Percentiles rank a stretch among this genome's conserved stretches.
Evolutionary conservation across 2,888 invertebrate species (phyloP).

Genomic region (Petrophora chlorosata): DNA sequence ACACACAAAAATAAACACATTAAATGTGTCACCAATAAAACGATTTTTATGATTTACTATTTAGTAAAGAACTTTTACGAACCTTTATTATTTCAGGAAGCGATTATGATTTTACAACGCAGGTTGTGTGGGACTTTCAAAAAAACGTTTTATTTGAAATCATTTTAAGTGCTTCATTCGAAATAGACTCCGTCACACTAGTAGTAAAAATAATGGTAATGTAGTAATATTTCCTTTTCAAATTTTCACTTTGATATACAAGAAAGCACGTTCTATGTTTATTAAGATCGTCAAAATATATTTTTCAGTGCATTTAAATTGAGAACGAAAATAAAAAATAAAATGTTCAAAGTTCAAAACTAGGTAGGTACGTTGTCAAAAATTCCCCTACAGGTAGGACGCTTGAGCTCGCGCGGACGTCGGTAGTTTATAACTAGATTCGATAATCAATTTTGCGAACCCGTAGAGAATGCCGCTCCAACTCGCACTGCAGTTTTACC

Average conservation of each 20-base stretch:
- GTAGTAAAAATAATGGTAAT: slow-evolving; percentile 18
- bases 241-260: slow-evolving; percentile 13
- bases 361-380: slow-evolving; percentile 38
- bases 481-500: slow-evolving; percentile 39
- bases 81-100: slow-evolving; percentile 48
- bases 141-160: slow-evolving; percentile 36
- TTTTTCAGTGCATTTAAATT: slow-evolving; percentile 13
- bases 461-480: slow-evolving; percentile 45
- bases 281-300: background rate
- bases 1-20: slow-evolving; percentile 29
- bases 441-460: slow-evolving; percentile 77
- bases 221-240: slow-evolving; percentile 2
- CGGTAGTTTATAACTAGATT: slow-evolving; percentile 79
- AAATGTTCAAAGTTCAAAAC: slow-evolving; percentile 18
- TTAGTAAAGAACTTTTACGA: slow-evolving; percentile 34
- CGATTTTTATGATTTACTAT: slow-evolving; percentile 41
- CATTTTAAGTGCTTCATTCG: slow-evolving; percentile 26
- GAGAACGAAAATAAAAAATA: slow-evolving; percentile 16
- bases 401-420: slow-evolving; percentile 49
- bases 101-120: slow-evolving; percentile 38
- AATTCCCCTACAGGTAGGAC: slow-evolving; percentile 57
- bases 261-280: slow-evolving; percentile 5
- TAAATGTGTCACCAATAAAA: slow-evolving; percentile 33
- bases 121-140: slow-evolving; percentile 32
- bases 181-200: slow-evolving; percentile 15